Evolutionary conservation across 2,888 invertebrate genomes (phyloP).

Genomic region (Tinea semifulvella): DNA sequence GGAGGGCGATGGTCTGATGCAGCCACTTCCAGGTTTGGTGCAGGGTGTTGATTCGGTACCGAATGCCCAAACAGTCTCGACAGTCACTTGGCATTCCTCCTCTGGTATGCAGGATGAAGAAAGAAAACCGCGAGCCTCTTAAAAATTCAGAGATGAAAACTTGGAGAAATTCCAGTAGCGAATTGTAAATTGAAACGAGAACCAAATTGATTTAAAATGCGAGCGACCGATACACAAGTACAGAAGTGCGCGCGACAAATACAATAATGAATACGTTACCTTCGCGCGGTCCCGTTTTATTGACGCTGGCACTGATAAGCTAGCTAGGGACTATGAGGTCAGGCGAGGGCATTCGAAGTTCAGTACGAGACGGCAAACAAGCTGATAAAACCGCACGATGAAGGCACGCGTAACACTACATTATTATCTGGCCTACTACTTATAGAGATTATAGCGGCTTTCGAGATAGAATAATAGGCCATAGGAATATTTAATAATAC

Average conservation of each 20-base stretch:
- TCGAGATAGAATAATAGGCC: constrained; percentile 5
- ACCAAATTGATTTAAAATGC: background rate
- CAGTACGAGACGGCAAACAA: constrained; percentile 50
- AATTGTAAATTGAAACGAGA: constrained; percentile 17
- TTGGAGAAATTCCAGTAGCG: background rate
- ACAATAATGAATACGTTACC: constrained; percentile 45
- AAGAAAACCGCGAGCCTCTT: constrained; percentile 48
- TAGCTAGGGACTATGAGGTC: constrained; percentile 54
- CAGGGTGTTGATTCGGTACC: constrained; percentile 86
- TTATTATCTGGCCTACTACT: constrained; percentile 29
- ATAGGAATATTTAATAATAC: background rate
- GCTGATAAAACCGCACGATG: constrained; percentile 55
- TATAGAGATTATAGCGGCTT: background rate
- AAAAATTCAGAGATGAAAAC: constrained; percentile 22
- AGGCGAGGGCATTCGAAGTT: constrained; percentile 60
- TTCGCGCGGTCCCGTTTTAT: constrained; percentile 54
- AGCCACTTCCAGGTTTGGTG: constrained; percentile 96
- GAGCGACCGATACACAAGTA: constrained; percentile 21
- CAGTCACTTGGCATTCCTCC: constrained; percentile 74
- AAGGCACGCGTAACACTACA: constrained; percentile 42
- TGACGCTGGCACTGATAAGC: constrained; percentile 55
- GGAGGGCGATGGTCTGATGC: constrained; percentile 88
- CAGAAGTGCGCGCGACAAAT: constrained; percentile 37
- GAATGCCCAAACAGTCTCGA: constrained; percentile 87
- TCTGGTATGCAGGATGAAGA: constrained; percentile 59